Evolutionary conservation across 1,140 invertebrate species (phyloP), one percentile per base, ranked within the genome.

Genomic region (Drosophila athabasca): DNA sequence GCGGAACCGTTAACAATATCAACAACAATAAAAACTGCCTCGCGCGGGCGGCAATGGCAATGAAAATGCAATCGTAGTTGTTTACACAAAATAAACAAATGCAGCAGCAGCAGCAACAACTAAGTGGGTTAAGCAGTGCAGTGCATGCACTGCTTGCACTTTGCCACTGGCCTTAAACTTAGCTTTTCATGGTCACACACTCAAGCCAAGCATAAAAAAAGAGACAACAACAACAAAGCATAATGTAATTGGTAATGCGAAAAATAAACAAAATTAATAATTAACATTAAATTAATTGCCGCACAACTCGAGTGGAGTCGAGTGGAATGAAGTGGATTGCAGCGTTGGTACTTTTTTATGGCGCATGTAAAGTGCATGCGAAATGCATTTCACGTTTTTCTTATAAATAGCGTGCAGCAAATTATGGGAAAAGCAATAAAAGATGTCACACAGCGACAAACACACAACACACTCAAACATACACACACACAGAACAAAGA

Each of bases 371-470:
- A 61, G n/a, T 24, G 46, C 59, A 52, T 55, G 73, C 35, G 45
- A 68, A 53, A 62, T 73, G 45, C 51, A 62, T 41, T 62, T 50
- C 15, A 62, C 44, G 26, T 7, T 69, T 65, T 39, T 51, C 22
- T 46, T 76, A 76, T 43, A 61, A 76, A 76, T 76, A 69, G 73
- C 73, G 73, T 76, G 73, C 73, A 62, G 72, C 64, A 68, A 76
- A 76, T 61, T 68, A 62, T 76, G 73, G 57, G 73, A 76, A 61
- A 31, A 55, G 26, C 72, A 61, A 76, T 54, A 74, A 71, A 76
- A 79, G n/a, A 76, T 61, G 76, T 65, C 51, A 76, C 67, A 66
- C 11, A 39, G 35, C 35, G 11, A 39, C 62, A 61, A 7, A 70
- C 58, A 48, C 45, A 68, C 49, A 19, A 19, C 17, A 19, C 17